A percentile compares a stretch with the other conserved stretches of the same genome.
These are phyloP conservation scores for Aleiodes testaceus DNA, from an alignment of 2,888 invertebrate species.

Conservation along the genomic window DNA sequence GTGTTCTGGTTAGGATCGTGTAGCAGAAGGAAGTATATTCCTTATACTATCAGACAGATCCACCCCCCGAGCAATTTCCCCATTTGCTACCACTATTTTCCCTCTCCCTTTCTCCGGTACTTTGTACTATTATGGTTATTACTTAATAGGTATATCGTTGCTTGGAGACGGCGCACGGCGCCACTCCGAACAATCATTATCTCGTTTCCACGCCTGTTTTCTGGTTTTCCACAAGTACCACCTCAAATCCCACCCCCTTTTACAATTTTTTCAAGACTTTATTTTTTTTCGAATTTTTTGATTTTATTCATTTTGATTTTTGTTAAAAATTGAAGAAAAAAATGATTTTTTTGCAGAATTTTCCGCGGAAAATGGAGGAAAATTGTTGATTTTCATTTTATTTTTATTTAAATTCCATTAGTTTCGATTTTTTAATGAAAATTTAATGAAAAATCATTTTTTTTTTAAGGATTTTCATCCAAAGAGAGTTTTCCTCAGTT, in stretches of 20 bases:
- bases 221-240: constrained; percentile 45
- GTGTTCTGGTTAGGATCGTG: constrained; percentile 50
- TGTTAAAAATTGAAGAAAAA: too few species aligned
- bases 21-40: constrained; percentile 1
- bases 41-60: constrained; percentile 8
- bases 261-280: constrained; percentile 5
- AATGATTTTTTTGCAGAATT: too few species aligned
- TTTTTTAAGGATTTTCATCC: too few species aligned
- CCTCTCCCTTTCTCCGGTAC: constrained; percentile 30
- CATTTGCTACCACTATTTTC: constrained; percentile 30
- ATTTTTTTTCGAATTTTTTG: not conserved
- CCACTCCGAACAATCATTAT: constrained; percentile 12
- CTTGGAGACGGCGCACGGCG: constrained; percentile 15
- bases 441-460: too few species aligned
- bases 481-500: too few species aligned
- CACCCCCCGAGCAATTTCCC: constrained; percentile 26
- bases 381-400: too few species aligned
- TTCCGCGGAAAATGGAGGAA: too few species aligned
- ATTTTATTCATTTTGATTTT: too few species aligned
- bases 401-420: too few species aligned
- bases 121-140: constrained; percentile 48
- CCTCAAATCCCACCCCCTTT: constrained; percentile 18
- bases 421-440: too few species aligned
- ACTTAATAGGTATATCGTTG: constrained; percentile 45
- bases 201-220: constrained; percentile 28